A percentile compares a stretch with the other conserved stretches of the same genome.
Evolutionary conservation across 2,888 invertebrate genomes (phyloP).

Genomic region (Eulithis prunata): DNA sequence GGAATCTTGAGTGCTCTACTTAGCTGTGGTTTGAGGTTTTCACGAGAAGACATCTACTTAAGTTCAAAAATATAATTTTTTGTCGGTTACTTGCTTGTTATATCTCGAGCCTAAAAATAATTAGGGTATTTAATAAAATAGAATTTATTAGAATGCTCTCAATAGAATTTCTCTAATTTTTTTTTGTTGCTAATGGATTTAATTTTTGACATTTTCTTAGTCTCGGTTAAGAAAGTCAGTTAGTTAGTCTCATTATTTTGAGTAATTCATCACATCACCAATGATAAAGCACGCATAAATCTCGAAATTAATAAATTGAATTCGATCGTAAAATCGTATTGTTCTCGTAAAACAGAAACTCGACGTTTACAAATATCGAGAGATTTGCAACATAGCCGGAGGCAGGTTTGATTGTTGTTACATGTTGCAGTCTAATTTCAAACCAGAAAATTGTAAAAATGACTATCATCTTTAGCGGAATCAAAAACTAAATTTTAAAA

Average conservation of each 20-base stretch:
- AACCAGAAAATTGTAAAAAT: background rate
- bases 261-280: background rate
- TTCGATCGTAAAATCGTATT: constrained; percentile 22
- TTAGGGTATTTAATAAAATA: no score
- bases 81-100: no score
- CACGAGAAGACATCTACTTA: background rate
- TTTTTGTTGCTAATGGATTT: no score
- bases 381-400: constrained; percentile 20
- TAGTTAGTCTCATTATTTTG: background rate
- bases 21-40: constrained; percentile 28
- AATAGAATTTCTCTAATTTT: no score
- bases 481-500: no score
- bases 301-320: constrained; percentile 15
- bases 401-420: constrained; percentile 14
- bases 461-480: background rate
- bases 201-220: no score
- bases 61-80: background rate
- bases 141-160: no score
- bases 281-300: background rate
- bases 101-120: no score
- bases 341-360: constrained; percentile 22
- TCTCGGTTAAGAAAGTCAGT: no score
- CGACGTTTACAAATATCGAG: constrained; percentile 23
- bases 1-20: constrained; percentile 20
- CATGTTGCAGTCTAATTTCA: constrained; percentile 3